phyloP scores from a whole-genome alignment of 2,797 vertebrate genomes.

The Crypturellus tataupa region DNA sequence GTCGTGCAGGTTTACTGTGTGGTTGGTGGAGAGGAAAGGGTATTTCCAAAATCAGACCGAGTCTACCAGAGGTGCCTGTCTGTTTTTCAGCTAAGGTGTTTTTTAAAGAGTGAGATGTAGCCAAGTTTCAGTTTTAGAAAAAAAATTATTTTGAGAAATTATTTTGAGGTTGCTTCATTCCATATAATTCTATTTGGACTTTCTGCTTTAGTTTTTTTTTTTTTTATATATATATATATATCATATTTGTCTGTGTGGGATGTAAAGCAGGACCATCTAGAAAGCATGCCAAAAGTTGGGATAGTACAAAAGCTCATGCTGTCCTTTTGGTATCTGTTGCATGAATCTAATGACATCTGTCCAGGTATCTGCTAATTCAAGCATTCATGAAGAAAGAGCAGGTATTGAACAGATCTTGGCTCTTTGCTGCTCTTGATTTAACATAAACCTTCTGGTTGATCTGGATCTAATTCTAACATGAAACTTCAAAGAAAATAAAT shows the following conservation, averaged over 20 bases:
- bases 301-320: neutral
- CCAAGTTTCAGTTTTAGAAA: neutral
- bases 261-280: neutral
- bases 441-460: neutral
- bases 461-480: slow-evolving; percentile 7
- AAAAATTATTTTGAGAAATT: neutral
- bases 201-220: slow-evolving; percentile 1
- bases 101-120: neutral
- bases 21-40: neutral
- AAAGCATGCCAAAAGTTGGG: neutral
- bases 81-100: neutral
- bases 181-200: neutral
- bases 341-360: neutral
- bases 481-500: slow-evolving; percentile 28
- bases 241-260: neutral
- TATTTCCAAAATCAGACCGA: neutral
- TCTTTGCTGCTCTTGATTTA: neutral
- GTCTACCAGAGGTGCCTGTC: neutral
- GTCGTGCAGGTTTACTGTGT: neutral
- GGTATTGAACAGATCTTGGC: neutral
- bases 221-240: neutral
- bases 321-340: neutral
- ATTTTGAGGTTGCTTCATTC: neutral
- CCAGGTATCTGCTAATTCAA: neutral
- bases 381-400: neutral